Conservation (phyloP, 1,140 invertebrate genomes). For the Gryllus bimaculatus region DNA sequence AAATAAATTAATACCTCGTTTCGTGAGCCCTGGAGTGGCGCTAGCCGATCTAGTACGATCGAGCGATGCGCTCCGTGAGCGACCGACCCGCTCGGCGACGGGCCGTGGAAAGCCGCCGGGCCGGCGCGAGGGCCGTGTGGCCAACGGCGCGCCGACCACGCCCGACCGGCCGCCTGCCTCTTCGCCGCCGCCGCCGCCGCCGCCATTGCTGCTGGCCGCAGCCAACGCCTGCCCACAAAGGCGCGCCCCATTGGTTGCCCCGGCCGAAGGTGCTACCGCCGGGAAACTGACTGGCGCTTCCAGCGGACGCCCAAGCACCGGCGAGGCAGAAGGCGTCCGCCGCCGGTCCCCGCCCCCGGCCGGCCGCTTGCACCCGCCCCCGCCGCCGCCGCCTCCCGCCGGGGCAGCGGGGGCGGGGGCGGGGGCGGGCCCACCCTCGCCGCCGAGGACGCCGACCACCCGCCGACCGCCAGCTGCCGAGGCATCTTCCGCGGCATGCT, state of each 20-base stretch:
- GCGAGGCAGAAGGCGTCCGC: too few relatives aligned
- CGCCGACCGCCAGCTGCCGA: not conserved
- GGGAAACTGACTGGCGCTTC: conserved; percentile 3
- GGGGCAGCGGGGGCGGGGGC: too few relatives aligned
- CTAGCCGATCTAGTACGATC: too few relatives aligned
- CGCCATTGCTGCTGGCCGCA: conserved; percentile 13
- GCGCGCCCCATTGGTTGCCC: not conserved
- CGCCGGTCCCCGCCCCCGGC: not conserved
- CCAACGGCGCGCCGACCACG: too few relatives aligned
- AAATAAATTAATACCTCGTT: too few relatives aligned
- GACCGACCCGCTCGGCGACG: too few relatives aligned
- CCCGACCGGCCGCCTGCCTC: too few relatives aligned
- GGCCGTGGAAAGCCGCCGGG: too few relatives aligned
- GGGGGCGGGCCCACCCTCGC: not conserved
- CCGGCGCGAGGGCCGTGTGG: too few relatives aligned
- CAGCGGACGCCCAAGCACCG: not conserved
- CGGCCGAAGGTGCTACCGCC: not conserved
- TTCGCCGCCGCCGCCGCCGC: too few relatives aligned
- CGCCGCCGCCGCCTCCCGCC: conserved; percentile 8
- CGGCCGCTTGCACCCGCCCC: conserved; percentile 26
- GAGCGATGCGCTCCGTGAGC: too few relatives aligned
- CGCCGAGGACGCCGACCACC: conserved; percentile 9
- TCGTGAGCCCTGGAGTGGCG: too few relatives aligned
- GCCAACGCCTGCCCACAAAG: not conserved
- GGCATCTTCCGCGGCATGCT: conserved; percentile 22